phyloP scores from a whole-genome alignment of 2,113 vertebrate species.

The Lepisosteus oculatus region DNA sequence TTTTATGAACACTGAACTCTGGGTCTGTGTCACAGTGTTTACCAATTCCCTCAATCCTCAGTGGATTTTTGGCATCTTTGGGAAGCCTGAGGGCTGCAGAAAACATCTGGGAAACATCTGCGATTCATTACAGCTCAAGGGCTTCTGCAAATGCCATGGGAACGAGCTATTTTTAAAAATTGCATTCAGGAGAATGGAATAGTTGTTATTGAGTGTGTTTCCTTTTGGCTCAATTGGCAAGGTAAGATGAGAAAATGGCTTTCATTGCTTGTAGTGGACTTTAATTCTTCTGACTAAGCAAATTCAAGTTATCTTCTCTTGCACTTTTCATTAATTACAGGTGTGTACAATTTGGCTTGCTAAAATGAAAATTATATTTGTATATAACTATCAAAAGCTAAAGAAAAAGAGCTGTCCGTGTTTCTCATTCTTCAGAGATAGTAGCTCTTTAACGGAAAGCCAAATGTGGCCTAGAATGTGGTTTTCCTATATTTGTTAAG shows the following conservation, averaged over 20 bases:
- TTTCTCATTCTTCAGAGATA: too few relatives aligned
- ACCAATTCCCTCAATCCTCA: conserved; percentile 5
- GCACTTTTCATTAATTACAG: too few relatives aligned
- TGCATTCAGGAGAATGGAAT: conserved; percentile 13
- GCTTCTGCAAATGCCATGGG: conserved; percentile 48
- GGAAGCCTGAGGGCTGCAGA: conserved; percentile 14
- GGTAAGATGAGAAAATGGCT: conserved; percentile 21
- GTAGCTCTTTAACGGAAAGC: too few relatives aligned
- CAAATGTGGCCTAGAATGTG: too few relatives aligned
- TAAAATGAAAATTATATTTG: too few relatives aligned
- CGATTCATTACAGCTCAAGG: conserved; percentile 38
- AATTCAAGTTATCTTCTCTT: not conserved
- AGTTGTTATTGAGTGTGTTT: conserved; percentile 24
- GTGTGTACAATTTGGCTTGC: not conserved
- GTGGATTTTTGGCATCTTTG: conserved; percentile 34
- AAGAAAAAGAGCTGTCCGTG: too few relatives aligned
- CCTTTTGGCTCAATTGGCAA: conserved; percentile 8
- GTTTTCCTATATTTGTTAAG: too few relatives aligned
- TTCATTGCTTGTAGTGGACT: not conserved
- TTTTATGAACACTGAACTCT: not conserved
- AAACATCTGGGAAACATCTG: conserved; percentile 76
- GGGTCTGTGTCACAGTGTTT: conserved; percentile 12
- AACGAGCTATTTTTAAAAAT: conserved; percentile 65
- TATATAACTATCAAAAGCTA: too few relatives aligned
- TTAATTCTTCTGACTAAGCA: not conserved